These are phyloP conservation scores for Epistrophella euchroma DNA, from an alignment of 2,888 invertebrate species.

Conservation along the genomic window DNA sequence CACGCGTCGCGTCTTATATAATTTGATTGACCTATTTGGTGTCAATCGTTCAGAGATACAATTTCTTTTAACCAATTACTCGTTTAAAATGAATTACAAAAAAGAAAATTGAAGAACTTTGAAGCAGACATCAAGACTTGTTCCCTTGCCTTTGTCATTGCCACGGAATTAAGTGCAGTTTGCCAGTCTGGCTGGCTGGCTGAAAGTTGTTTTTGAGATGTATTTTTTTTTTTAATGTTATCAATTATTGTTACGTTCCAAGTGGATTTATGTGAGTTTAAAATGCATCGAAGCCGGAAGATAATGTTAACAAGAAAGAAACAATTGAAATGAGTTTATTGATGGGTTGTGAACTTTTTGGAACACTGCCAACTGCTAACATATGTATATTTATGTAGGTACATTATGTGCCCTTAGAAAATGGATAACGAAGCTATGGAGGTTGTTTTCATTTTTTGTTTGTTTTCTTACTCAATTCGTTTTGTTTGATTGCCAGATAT, in stretches of 20 bases:
- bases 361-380: constrained; percentile 22
- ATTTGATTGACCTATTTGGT: constrained; percentile 72
- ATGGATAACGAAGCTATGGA: constrained; percentile 23
- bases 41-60: constrained; percentile 60
- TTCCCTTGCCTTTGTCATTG: constrained; percentile 12
- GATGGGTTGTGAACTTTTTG: constrained; percentile 14
- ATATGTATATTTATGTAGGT: neutral
- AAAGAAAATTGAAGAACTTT: constrained; percentile 3
- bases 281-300: constrained; percentile 47
- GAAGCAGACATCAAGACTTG: constrained; percentile 2
- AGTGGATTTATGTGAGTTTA: constrained; percentile 52
- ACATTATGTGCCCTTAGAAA: neutral
- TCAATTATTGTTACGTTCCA: constrained; percentile 29
- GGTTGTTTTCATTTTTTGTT: neutral
- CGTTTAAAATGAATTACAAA: constrained; percentile 43
- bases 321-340: constrained; percentile 21
- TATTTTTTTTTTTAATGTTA: neutral
- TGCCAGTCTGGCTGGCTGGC: neutral
- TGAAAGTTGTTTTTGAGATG: neutral
- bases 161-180: neutral
- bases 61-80: constrained; percentile 65
- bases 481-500: neutral
- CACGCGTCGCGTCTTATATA: neutral
- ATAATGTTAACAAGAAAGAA: constrained; percentile 28
- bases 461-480: neutral